These are phyloP conservation scores for Aricia agestis DNA, from an alignment of 1,140 invertebrate species.

Conservation along the genomic window DNA sequence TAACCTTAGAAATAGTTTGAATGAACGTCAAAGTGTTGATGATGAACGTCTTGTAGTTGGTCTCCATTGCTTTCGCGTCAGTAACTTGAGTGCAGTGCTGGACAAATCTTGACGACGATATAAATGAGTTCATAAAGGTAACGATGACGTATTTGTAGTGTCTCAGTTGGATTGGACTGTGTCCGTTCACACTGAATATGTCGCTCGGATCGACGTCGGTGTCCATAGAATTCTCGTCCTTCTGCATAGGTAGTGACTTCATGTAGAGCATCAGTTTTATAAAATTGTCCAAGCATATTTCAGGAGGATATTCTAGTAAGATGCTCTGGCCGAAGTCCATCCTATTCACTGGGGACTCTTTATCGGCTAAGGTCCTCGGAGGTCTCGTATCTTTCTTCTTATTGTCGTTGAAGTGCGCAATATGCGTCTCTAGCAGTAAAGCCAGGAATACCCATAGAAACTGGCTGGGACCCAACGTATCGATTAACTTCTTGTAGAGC, in stretches of 20 bases:
- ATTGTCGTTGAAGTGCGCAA: slow-evolving; percentile 72
- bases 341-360: slow-evolving; percentile 72
- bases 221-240: slow-evolving; percentile 66
- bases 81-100: slow-evolving; percentile 76
- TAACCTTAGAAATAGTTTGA: slow-evolving; percentile 78
- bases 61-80: slow-evolving; percentile 75
- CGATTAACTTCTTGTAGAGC: slow-evolving; percentile 87
- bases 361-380: slow-evolving; percentile 53
- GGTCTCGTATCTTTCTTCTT: slow-evolving; percentile 53
- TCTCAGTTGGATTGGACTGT: slow-evolving; percentile 84
- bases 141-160: slow-evolving; percentile 89
- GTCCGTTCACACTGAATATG: slow-evolving; percentile 82
- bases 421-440: slow-evolving; percentile 82
- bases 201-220: slow-evolving; percentile 63
- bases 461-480: slow-evolving; percentile 81
- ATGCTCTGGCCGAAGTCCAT: slow-evolving; percentile 84
- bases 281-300: slow-evolving; percentile 80
- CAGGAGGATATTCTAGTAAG: slow-evolving; percentile 80
- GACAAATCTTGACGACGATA: slow-evolving; percentile 83
- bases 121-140: slow-evolving; percentile 81
- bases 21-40: slow-evolving; percentile 82
- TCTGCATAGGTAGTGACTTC: slow-evolving; percentile 80
- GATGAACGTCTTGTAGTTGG: slow-evolving; percentile 81
- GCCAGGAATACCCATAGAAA: slow-evolving; percentile 88
- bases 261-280: slow-evolving; percentile 82